A percentile compares a stretch with the other conserved stretches of the same genome.
Evolutionary conservation across 1,140 invertebrate species (phyloP).

Genomic region (Pentalonia nigronervosa): DNA sequence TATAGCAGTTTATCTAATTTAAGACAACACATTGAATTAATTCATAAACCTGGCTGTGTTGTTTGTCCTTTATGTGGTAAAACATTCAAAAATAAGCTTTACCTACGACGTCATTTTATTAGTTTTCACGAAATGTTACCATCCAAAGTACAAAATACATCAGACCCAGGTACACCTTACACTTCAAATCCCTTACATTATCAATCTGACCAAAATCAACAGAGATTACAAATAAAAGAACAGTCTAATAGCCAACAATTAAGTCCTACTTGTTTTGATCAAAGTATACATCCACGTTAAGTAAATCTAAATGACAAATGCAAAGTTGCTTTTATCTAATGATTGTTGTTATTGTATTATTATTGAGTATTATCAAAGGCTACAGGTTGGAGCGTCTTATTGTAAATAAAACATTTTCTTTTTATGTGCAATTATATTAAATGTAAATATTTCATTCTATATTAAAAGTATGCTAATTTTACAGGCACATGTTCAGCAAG

Average conservation of each 20-base stretch:
- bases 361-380: slow-evolving; percentile 36
- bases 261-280: slow-evolving; percentile 47
- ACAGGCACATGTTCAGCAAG: background rate
- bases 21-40: slow-evolving; percentile 80
- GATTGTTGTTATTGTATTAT: background rate
- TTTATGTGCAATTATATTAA: slow-evolving; percentile 33
- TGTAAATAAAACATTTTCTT: background rate
- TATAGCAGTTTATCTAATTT: slow-evolving; percentile 83
- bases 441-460: background rate
- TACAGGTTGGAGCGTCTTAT: background rate
- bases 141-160: slow-evolving; percentile 60
- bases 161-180: slow-evolving; percentile 28
- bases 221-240: slow-evolving; percentile 37
- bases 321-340: background rate
- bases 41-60: slow-evolving; percentile 79
- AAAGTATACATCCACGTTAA: slow-evolving; percentile 38
- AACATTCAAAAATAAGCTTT: slow-evolving; percentile 80
- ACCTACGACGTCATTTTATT: slow-evolving; percentile 75
- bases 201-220: slow-evolving; percentile 19
- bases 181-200: slow-evolving; percentile 32
- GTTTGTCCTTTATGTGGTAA: slow-evolving; percentile 77
- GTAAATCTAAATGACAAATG: background rate
- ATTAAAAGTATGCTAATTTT: background rate
- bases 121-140: slow-evolving; percentile 68
- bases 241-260: slow-evolving; percentile 42